These are phyloP conservation scores for Cyclophora albipunctata DNA, from an alignment of 2,888 invertebrate genomes.

Conservation along the genomic window DNA sequence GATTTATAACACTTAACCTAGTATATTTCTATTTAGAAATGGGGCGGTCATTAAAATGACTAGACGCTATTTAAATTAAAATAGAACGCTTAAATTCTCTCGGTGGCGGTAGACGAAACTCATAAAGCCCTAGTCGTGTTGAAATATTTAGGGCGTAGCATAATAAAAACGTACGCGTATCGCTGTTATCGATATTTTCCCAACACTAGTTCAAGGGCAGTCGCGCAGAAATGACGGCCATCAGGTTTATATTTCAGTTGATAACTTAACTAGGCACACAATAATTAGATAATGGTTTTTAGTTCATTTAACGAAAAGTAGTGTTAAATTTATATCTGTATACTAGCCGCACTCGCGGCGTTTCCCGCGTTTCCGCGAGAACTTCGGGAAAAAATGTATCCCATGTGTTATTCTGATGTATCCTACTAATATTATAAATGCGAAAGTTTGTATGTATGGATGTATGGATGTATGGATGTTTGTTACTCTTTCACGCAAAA, in stretches of 20 bases:
- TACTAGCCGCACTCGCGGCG: too few species aligned
- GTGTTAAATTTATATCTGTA: neutral
- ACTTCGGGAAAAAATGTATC: too few species aligned
- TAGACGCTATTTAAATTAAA: constrained; percentile 17
- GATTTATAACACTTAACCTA: constrained; percentile 14
- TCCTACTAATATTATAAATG: too few species aligned
- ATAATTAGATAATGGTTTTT: constrained; percentile 12
- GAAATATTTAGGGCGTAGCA: constrained; percentile 10
- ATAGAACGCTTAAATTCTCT: constrained; percentile 18
- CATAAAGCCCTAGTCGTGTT: constrained; percentile 11
- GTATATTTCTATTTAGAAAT: constrained; percentile 10
- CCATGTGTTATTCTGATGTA: too few species aligned
- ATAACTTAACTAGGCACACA: constrained; percentile 22
- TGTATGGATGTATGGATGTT: too few species aligned
- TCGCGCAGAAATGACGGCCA: constrained; percentile 29
- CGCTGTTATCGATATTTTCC: constrained; percentile 16
- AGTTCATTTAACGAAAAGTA: constrained; percentile 7
- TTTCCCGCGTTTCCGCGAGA: too few species aligned
- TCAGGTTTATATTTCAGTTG: constrained; percentile 21
- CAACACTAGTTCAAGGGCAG: constrained; percentile 46
- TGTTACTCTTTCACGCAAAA: too few species aligned
- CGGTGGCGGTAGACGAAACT: constrained; percentile 17
- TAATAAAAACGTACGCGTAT: constrained; percentile 9
- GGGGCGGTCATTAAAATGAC: constrained; percentile 14
- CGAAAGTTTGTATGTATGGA: too few species aligned